Conservation (phyloP, 2,113 vertebrate species). For the Xiphophorus maculatus region DNA sequence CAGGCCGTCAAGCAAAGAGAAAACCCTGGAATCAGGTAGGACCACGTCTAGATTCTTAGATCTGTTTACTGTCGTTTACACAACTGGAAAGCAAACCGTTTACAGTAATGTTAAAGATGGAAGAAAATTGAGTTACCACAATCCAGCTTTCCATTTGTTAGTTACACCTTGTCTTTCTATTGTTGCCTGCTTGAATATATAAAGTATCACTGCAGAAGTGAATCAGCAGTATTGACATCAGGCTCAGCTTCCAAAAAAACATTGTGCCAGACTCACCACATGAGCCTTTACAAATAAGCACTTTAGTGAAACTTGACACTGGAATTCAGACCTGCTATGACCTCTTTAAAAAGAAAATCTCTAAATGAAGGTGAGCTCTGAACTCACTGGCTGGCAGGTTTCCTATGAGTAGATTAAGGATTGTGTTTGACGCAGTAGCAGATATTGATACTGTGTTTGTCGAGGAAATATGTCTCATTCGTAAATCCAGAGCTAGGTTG, state of each 20-base stretch:
- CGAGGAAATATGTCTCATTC: slow-evolving; percentile 70
- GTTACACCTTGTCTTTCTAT: slow-evolving; percentile 47
- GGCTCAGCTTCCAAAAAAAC: slow-evolving; percentile 40
- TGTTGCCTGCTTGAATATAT: slow-evolving; percentile 53
- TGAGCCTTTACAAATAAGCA: slow-evolving; percentile 70
- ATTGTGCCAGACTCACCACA: slow-evolving; percentile 58
- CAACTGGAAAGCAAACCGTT: not conserved
- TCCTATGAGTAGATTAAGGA: slow-evolving; percentile 59
- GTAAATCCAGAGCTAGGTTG: slow-evolving; percentile 49
- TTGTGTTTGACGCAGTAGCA: slow-evolving; percentile 73
- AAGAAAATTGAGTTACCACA: slow-evolving; percentile 22
- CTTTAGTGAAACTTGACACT: slow-evolving; percentile 65
- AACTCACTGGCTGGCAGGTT: slow-evolving; percentile 11
- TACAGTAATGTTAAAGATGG: slow-evolving; percentile 28
- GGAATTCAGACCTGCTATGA: slow-evolving; percentile 64
- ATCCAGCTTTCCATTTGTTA: slow-evolving; percentile 55
- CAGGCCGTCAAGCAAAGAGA: slow-evolving; percentile 85
- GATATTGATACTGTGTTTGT: slow-evolving; percentile 65
- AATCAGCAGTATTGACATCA: slow-evolving; percentile 64
- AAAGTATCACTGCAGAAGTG: slow-evolving; percentile 47
- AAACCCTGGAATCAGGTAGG: slow-evolving; percentile 89
- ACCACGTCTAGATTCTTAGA: not conserved
- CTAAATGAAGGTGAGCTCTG: slow-evolving; percentile 27
- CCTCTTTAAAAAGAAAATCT: slow-evolving; percentile 43
- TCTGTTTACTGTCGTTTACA: not conserved